Evolutionary conservation across 2,113 vertebrate genomes (phyloP).

Genomic region (Rhodinocichla rosea): DNA sequence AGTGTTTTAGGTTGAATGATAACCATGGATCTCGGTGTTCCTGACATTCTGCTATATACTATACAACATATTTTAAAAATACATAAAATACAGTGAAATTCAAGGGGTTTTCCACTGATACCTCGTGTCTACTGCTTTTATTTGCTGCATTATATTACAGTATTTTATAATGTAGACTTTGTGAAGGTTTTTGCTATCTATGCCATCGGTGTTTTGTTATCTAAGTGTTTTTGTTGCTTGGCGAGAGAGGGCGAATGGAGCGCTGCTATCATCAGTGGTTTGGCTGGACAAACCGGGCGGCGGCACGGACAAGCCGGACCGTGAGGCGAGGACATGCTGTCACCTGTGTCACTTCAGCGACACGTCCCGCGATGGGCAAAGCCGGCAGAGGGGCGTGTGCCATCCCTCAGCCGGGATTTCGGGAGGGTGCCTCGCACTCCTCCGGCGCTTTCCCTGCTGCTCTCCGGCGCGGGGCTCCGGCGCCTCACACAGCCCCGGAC

Average conservation of each 20-base stretch:
- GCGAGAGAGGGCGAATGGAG: neutral
- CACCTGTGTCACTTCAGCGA: neutral
- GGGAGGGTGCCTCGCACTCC: neutral
- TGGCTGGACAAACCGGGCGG: neutral
- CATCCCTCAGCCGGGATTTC: neutral
- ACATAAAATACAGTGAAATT: neutral
- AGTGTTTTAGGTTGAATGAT: neutral
- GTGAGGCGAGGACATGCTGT: neutral
- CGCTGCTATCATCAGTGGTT: rapidly evolving
- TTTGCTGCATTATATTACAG: too few relatives aligned
- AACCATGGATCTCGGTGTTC: neutral
- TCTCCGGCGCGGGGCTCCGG: neutral
- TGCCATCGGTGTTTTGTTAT: neutral
- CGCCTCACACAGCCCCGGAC: neutral
- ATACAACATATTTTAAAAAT: neutral
- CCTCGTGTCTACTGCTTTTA: neutral
- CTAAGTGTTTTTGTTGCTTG: too few relatives aligned
- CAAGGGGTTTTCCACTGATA: neutral
- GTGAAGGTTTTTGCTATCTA: neutral
- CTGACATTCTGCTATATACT: neutral
- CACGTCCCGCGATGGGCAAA: neutral
- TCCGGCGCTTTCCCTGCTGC: neutral
- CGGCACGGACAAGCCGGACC: neutral
- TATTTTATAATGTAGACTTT: neutral
- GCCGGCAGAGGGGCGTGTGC: neutral